Evolutionary conservation across 2,888 invertebrate genomes (phyloP).

Genomic region (Dryobotodes eremita): DNA sequence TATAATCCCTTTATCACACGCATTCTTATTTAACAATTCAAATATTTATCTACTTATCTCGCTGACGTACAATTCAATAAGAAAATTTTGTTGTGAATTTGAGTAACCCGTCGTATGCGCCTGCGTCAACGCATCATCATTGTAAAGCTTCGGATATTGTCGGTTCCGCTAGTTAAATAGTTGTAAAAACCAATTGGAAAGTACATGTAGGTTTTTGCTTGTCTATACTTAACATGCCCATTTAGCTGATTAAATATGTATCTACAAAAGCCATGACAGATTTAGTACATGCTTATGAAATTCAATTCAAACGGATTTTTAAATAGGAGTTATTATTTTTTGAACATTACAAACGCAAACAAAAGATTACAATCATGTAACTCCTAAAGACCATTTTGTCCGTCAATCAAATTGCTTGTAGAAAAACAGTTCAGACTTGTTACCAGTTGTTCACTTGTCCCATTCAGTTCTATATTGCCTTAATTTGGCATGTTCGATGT

Average conservation of each 20-base stretch:
- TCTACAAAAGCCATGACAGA: slow-evolving; percentile 22
- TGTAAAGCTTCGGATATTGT: slow-evolving; percentile 76
- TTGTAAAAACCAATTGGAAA: slow-evolving; percentile 74
- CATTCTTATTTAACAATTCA: slow-evolving; percentile 40
- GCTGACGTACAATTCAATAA: slow-evolving; percentile 47
- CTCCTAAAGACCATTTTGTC: slow-evolving; percentile 80
- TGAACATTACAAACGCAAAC: slow-evolving; percentile 48
- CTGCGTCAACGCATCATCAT: slow-evolving; percentile 65
- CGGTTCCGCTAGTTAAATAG: slow-evolving; percentile 77
- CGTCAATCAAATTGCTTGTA: slow-evolving; percentile 83
- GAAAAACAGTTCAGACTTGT: slow-evolving; percentile 61
- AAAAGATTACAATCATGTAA: slow-evolving; percentile 81
- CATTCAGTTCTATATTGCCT: slow-evolving; percentile 70
- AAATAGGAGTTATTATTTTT: background rate
- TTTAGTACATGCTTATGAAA: slow-evolving; percentile 22
- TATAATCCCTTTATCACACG: slow-evolving; percentile 36
- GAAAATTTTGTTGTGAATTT: slow-evolving; percentile 68
- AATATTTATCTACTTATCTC: slow-evolving; percentile 53
- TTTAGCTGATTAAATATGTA: slow-evolving; percentile 61
- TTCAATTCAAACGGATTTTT: slow-evolving; percentile 9
- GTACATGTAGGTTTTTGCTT: slow-evolving; percentile 59
- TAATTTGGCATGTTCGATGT: slow-evolving; percentile 73
- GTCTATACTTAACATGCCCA: slow-evolving; percentile 52
- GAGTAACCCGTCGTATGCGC: slow-evolving; percentile 51
- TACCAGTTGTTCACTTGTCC: slow-evolving; percentile 63